Conservation (phyloP, 2,888 invertebrate species). For the Hypercompe scribonia region DNA sequence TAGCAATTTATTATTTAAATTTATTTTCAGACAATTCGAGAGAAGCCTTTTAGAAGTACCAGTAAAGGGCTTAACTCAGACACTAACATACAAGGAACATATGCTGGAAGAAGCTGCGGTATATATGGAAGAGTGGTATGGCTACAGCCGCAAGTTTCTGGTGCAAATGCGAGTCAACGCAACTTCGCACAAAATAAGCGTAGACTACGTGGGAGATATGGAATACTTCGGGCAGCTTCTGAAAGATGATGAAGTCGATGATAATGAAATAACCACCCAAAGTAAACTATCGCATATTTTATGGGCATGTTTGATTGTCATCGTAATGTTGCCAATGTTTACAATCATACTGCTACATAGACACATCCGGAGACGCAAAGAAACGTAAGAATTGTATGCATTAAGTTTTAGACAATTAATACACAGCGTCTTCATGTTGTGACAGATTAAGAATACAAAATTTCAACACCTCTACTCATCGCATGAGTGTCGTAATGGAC, state of each 20-base stretch:
- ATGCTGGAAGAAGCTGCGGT: constrained; percentile 31
- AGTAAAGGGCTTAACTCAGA: constrained; percentile 23
- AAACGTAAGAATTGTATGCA: constrained; percentile 1
- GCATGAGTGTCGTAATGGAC: no score
- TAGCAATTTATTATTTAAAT: background rate
- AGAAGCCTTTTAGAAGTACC: constrained; percentile 18
- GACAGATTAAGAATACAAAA: no score
- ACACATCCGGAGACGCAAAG: background rate
- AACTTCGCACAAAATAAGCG: constrained; percentile 15
- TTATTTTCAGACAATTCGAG: constrained; percentile 26
- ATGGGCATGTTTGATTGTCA: background rate
- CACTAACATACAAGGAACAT: constrained; percentile 23
- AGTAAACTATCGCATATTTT: constrained; percentile 46
- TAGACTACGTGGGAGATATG: constrained; percentile 2
- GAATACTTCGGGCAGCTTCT: constrained; percentile 18
- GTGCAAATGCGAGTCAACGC: constrained; percentile 35
- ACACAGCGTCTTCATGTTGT: no score
- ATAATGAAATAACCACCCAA: constrained; percentile 4
- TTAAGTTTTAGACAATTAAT: background rate
- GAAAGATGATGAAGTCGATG: constrained; percentile 35
- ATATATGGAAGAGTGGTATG: constrained; percentile 33
- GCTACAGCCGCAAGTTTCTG: constrained; percentile 3
- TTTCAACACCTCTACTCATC: no score
- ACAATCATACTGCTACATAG: background rate
- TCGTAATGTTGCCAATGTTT: background rate